phyloP scores from a whole-genome alignment of 1,140 invertebrate species.

The Melitaea cinxia region DNA sequence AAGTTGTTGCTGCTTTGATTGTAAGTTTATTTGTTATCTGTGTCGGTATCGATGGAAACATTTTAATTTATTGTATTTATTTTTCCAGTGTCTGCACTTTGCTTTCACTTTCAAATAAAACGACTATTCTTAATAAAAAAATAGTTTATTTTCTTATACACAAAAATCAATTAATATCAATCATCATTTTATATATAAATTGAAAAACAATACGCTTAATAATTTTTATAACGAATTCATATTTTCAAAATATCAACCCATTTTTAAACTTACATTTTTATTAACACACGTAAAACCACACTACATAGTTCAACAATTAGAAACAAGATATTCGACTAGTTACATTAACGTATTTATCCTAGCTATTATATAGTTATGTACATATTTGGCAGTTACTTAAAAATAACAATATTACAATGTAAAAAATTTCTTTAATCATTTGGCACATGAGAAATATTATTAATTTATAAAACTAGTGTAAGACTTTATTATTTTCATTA shows the following conservation, averaged over 20 bases:
- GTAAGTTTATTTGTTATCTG: too few species aligned
- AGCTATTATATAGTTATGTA: slow-evolving; percentile 18
- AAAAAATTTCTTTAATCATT: slow-evolving; percentile 24
- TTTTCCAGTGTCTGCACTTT: too few species aligned
- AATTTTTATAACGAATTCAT: too few species aligned
- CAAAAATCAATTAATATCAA: too few species aligned
- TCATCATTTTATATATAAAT: too few species aligned
- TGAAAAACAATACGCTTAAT: not conserved
- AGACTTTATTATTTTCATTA: not conserved
- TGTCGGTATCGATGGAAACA: too few species aligned
- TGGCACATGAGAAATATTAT: slow-evolving; percentile 27
- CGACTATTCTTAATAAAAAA: too few species aligned
- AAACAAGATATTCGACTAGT: slow-evolving; percentile 9
- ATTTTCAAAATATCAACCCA: too few species aligned
- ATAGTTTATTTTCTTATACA: too few species aligned
- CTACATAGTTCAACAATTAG: not conserved
- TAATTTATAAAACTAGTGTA: not conserved
- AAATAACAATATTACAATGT: slow-evolving; percentile 12
- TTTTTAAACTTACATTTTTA: not conserved
- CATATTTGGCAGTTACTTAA: slow-evolving; percentile 30
- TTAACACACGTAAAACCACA: not conserved
- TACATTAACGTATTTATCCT: slow-evolving; percentile 11
- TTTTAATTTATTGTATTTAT: too few species aligned
- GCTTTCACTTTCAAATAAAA: too few species aligned
- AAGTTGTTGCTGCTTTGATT: too few species aligned